Base-by-base conservation (phyloP, 2,113 vertebrate species). In the Nothoprocta pentlandii region DNA sequence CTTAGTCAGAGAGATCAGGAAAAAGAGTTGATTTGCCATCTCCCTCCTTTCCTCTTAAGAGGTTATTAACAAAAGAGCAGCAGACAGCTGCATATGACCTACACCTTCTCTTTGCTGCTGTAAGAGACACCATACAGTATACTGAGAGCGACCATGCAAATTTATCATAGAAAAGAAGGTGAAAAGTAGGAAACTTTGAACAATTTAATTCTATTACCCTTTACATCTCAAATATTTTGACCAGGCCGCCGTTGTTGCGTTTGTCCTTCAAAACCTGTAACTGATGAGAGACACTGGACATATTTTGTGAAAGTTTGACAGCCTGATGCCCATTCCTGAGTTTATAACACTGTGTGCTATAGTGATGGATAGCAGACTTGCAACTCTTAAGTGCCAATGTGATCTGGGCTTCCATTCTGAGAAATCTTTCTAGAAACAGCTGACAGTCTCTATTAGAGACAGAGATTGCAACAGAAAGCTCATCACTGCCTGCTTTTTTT, bases 221-320 rank as follows among this genome's bases (percentile, higher is more conserved):
- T 25, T 49, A 51, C 46, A 74, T 85, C 90, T 71, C 39, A 94
- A 30, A 28, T 74, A 7, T 70, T 87, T 92, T 85, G 59, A 70
- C 64, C 66, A 70, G 73, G 21, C 5, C 8, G 46, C 5, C 49
- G 39, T 77, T 88, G 17, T 76, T 79, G 32, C 16, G 58, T 71
- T 96, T 86, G 47, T 85, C 92, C n/a, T 93, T 95, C 88, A 80
- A 46, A 85, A 17, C 6, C 47, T 78, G 54, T 95, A 87, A 96
- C 69, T 74, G 80, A 94, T 92, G 89, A 77, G 63, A 59, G 6
- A 51, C 61, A 54, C 32, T 83, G 83, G 53, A 74, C 32, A 75
- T 93, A 95, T 94, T 90, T 94, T 91, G 28, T 86, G 81, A 94
- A 53, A 74, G 61, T 76, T 70, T 96, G 96, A 93, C 89, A 97